Base-by-base conservation (phyloP, 2,797 vertebrate genomes). In the Megaceryle alcyon region DNA sequence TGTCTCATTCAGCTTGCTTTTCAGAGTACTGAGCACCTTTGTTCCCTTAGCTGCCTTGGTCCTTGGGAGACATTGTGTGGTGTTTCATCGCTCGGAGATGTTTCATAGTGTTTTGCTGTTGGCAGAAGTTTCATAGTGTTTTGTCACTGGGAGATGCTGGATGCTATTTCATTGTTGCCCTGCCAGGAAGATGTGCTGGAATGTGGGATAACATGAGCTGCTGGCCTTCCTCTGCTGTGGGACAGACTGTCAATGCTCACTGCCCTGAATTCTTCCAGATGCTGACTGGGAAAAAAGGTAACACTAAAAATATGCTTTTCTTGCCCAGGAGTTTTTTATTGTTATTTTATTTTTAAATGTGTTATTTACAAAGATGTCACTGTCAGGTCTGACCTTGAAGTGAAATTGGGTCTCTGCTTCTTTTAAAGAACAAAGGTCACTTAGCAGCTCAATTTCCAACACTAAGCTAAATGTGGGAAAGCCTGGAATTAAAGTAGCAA, bases 191-290 rank as follows among this genome's bases (percentile, higher is more conserved):
- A 80, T 99, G 99, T 75, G 51, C 81, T 60, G 98, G 98, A 82
- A 98, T 98, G 96, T 99, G 99, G 99, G 99, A 99, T 76, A 95
- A 98, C 86, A 95, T 98, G 96, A 99, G 98, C 87, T 99, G 99
- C 97, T 99, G 99, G 99, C 98, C 98, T 6, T 97, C 98, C 0
- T 97, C 99, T 3, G 65, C 87, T 2, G 89, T 96, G 0, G 98
- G 98, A 68, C 98, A 98, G 94, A 99, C 95, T 1, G 97, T 99
- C 84, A 98, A 97, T 5, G 97, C 98, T 53, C 97, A 97, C 3
- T 99, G 99, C 94, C 98, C 98, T 1, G 93, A 98, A 68, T 97
- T 98, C 94, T 98, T 99, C 88, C 96, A 84, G 94, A 95, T 98
- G 70, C 76, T 98, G 51, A 97, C 98, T 2, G 97, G 93, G 49